These are phyloP conservation scores for Palythoa caribaeorum DNA, from an alignment of 92 coral and sea anemone genomes.

Conservation along the genomic window DNA sequence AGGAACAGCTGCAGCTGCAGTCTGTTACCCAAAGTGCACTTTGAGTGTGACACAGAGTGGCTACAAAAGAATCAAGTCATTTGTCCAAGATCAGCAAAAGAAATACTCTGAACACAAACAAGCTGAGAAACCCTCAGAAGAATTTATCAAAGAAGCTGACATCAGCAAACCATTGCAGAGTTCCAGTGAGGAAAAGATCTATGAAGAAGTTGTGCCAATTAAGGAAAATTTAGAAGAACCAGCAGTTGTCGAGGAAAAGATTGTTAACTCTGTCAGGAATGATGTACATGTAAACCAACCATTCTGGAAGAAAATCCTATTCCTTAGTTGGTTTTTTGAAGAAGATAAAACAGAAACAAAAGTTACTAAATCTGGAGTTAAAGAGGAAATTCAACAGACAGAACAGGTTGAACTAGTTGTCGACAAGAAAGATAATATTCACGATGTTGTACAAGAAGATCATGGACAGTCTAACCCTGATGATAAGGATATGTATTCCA, in stretches of 20 bases:
- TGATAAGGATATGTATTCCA: constrained; percentile 97
- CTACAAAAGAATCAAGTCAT: constrained; percentile 65
- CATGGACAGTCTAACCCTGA: constrained; percentile 94
- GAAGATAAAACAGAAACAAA: constrained; percentile 32
- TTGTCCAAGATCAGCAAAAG: constrained; percentile 56
- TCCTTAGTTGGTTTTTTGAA: constrained; percentile 54
- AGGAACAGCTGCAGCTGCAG: constrained; percentile 84
- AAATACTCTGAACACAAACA: constrained; percentile 66
- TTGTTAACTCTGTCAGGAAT: constrained; percentile 20
- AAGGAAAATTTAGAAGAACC: constrained; percentile 39
- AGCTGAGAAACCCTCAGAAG: constrained; percentile 31
- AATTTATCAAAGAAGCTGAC: constrained; percentile 29
- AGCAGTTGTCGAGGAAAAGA: constrained; percentile 12
- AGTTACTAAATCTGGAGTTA: constrained; percentile 37
- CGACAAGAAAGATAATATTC: constrained; percentile 22
- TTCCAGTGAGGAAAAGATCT: constrained; percentile 53
- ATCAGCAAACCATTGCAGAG: constrained; percentile 33
- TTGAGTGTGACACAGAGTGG: constrained; percentile 67
- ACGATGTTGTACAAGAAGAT: constrained; percentile 69
- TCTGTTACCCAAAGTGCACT: constrained; percentile 92
- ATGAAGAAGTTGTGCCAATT: constrained; percentile 59
- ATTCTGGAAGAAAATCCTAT: constrained; percentile 68
- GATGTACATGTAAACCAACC: constrained; percentile 42
- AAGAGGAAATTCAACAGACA: not conserved
- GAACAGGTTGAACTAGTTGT: not conserved